Evolutionary conservation across 2,797 vertebrate species (phyloP).

Genomic region (Paguma larvata): DNA sequence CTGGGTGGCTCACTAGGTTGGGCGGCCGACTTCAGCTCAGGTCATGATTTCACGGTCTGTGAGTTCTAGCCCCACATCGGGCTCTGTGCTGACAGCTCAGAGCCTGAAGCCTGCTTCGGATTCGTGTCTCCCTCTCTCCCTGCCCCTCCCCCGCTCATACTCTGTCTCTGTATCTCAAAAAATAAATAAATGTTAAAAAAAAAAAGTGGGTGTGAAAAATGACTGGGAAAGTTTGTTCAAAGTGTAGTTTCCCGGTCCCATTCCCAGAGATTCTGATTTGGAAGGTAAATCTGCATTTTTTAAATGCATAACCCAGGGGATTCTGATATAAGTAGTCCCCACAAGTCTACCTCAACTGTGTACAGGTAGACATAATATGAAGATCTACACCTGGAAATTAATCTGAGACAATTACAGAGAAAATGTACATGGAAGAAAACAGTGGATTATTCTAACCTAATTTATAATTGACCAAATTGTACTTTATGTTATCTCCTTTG

Average conservation of each 20-base stretch:
- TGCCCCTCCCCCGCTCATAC: too few relatives aligned
- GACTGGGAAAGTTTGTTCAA: neutral
- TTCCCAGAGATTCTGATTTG: neutral
- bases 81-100: too few relatives aligned
- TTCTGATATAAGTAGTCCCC: neutral
- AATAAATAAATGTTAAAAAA: too few relatives aligned
- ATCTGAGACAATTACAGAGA: slow-evolving; percentile 1
- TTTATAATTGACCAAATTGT: neutral
- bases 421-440: neutral
- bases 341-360: neutral
- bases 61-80: too few relatives aligned
- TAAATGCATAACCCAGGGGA: neutral
- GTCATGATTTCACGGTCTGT: too few relatives aligned
- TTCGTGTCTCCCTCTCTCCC: too few relatives aligned
- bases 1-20: too few relatives aligned
- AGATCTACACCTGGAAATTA: neutral
- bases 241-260: neutral
- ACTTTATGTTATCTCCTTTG: neutral
- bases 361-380: neutral
- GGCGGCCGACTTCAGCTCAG: too few relatives aligned
- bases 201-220: neutral
- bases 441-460: neutral
- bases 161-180: too few relatives aligned
- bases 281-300: neutral
- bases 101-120: too few relatives aligned